phyloP scores from a whole-genome alignment of 2,888 invertebrate species.

The Poecilus cupreus region DNA sequence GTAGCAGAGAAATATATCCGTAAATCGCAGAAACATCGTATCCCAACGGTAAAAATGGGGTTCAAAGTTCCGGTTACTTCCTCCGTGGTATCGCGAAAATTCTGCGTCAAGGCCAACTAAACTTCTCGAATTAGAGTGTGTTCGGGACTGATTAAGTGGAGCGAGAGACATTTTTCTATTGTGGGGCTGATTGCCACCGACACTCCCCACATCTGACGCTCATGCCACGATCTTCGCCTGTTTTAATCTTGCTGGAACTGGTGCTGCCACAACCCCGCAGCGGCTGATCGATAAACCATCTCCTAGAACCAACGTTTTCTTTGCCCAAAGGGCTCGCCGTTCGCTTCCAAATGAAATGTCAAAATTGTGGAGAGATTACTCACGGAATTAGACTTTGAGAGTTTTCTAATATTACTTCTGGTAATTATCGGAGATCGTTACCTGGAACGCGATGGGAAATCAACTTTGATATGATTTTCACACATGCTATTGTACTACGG shows the following conservation, averaged over 20 bases:
- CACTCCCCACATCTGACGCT: constrained; percentile 42
- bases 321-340: constrained; percentile 20
- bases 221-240: neutral
- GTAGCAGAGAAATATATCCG: neutral
- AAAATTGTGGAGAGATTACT: constrained; percentile 44
- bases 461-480: constrained; percentile 21
- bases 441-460: constrained; percentile 17
- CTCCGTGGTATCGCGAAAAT: constrained; percentile 7
- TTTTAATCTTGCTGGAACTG: constrained; percentile 41
- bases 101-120: constrained; percentile 35
- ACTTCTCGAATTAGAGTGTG: constrained; percentile 54
- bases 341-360: constrained; percentile 44
- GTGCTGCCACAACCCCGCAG: neutral
- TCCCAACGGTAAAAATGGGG: neutral
- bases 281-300: constrained; percentile 54
- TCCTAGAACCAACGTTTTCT: constrained; percentile 47
- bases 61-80: neutral
- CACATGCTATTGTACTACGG: constrained; percentile 3
- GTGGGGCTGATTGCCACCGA: constrained; percentile 51
- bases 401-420: constrained; percentile 36
- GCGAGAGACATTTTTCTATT: constrained; percentile 58
- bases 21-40: neutral
- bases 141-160: constrained; percentile 53
- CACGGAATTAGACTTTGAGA: constrained; percentile 37
- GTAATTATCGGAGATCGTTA: constrained; percentile 32